Base-by-base conservation (phyloP, 23 tunicate genomes). In the Botrylloides violaceus region DNA sequence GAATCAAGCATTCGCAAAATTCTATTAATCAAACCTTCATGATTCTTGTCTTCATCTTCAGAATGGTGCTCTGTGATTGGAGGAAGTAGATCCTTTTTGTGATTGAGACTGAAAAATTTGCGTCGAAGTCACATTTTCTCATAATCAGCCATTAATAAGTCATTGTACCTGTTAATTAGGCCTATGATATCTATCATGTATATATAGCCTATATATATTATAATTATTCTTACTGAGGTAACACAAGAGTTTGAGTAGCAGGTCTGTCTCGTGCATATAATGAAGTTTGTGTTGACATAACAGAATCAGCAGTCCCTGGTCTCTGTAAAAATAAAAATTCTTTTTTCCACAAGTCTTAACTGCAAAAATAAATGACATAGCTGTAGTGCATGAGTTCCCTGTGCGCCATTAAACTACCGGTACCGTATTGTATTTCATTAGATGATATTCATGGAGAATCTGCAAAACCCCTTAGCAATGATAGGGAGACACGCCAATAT, bases 261-360 rank as follows among this genome's bases (percentile, higher is more conserved):
- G 97, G 97, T n/a, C 97, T 80, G 3, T 77, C 58, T 53, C 73
- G 84, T 6, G 83, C 97, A 28, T 80, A 72, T 9, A 90, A 53
- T 25, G 97, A 78, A 9, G 97, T 79, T 50, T 79, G 85, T 22
- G 73, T 79, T 34, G 97, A 90, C 90, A 90, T 90, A 58, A 90
- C 91, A 55, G 97, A 90, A 70, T 90, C 97, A 24, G 97, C 85
- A 4, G 97, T 90, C 47, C 90, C 97, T 28, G 97, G 97, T 47
- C 97, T 61, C 97, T 88, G 49, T 5, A 65, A 32, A 58, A 1
- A 15, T 39, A 60, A 27, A 25, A 1, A 25, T 0, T 23, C n/a
- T n/a, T n/a, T n/a, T n/a, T n/a, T n/a, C n/a, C n/a, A n/a, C n/a
- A n/a, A n/a, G n/a, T n/a, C n/a, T n/a, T n/a, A n/a, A n/a, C n/a